Evolutionary conservation across 1,140 invertebrate genomes (phyloP).

Genomic region (Zaprionus camerounensis): DNA sequence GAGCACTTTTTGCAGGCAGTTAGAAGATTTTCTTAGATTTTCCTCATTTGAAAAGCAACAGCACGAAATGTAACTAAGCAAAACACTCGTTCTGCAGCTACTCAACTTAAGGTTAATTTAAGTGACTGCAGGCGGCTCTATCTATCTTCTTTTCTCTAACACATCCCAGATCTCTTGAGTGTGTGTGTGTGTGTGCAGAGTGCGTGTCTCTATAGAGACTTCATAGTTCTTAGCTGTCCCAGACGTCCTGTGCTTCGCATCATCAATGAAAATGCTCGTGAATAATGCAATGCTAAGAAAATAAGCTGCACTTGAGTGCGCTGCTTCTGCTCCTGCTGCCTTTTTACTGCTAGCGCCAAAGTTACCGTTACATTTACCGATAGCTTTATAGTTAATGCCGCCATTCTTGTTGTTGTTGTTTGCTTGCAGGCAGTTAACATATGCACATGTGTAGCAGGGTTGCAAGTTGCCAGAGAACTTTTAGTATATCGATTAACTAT

Average conservation of each 20-base stretch:
- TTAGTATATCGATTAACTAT: not conserved
- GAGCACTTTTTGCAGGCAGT: conserved; percentile 51
- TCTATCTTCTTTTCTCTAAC: conserved; percentile 12
- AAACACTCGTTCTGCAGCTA: conserved; percentile 72
- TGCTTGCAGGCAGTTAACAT: conserved; percentile 10
- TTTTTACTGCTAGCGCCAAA: conserved; percentile 32
- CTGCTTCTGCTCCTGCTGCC: not conserved
- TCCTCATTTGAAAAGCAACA: conserved; percentile 12
- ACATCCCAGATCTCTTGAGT: conserved; percentile 1
- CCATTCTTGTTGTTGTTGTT: not conserved
- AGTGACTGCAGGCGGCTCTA: conserved; percentile 59
- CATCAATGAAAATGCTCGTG: conserved; percentile 78
- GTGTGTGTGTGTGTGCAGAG: conserved; percentile 27
- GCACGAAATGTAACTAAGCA: conserved; percentile 71
- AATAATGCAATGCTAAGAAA: conserved; percentile 81
- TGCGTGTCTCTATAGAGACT: conserved; percentile 50
- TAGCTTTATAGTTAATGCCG: not conserved
- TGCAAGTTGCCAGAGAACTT: not conserved
- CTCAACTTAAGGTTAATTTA: conserved; percentile 76
- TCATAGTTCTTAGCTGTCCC: conserved; percentile 47
- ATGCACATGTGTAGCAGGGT: not conserved
- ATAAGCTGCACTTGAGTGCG: conserved; percentile 78
- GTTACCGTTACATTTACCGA: conserved; percentile 10
- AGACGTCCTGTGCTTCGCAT: conserved; percentile 52
- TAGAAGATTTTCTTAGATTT: conserved; percentile 9